Conservation (phyloP, 2,797 vertebrate genomes). For the Protonibea diacanthus region DNA sequence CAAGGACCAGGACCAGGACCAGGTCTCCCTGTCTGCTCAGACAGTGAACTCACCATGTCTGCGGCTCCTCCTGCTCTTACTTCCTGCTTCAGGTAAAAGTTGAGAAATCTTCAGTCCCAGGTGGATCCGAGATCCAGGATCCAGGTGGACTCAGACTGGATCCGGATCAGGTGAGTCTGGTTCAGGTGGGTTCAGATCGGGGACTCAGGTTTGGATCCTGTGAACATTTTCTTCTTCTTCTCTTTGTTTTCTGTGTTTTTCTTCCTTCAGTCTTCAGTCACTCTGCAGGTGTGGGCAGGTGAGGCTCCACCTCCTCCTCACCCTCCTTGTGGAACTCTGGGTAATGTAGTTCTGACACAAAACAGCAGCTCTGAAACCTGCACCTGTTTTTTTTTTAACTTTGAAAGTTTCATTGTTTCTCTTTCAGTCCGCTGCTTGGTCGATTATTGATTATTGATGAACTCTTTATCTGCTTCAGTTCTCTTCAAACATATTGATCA, state of each 20-base stretch:
- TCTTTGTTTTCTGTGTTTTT: neutral
- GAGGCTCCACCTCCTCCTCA: constrained; percentile 54
- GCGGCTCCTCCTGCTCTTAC: constrained; percentile 48
- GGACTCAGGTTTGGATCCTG: neutral
- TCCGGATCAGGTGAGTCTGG: constrained; percentile 7
- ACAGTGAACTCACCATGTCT: constrained; percentile 72
- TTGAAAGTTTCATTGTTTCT: no score
- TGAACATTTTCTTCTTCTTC: constrained; percentile 20
- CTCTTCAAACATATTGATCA: no score
- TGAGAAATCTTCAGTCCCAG: constrained; percentile 40
- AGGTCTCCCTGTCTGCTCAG: neutral
- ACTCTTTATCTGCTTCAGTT: no score
- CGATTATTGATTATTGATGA: no score
- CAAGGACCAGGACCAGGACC: neutral
- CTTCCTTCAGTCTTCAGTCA: constrained; percentile 50
- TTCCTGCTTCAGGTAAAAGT: constrained; percentile 70
- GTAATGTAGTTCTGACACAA: constrained; percentile 40
- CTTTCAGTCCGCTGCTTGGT: no score
- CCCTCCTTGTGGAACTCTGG: constrained; percentile 69
- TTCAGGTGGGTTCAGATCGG: neutral
- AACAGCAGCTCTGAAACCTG: neutral
- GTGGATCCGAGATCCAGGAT: constrained; percentile 9
- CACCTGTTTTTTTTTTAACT: no score
- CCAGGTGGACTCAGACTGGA: constrained; percentile 11
- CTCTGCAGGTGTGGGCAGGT: constrained; percentile 83